Evolutionary conservation across 2,888 invertebrate species (phyloP).

Genomic region (Microplitis deprimator): DNA sequence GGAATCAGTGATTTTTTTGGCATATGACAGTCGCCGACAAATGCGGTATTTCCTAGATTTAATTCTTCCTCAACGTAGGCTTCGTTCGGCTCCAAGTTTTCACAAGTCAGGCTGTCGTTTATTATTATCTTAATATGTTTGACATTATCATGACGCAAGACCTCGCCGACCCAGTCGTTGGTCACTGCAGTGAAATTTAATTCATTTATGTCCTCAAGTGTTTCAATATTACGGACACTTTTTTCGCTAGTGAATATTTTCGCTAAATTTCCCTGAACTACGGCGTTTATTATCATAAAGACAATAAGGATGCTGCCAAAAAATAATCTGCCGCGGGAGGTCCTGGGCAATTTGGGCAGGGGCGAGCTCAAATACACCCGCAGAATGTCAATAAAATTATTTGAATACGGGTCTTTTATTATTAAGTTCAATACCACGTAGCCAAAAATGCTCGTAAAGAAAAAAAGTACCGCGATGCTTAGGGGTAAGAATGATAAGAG

Average conservation of each 20-base stretch:
- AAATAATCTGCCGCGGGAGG: not conserved
- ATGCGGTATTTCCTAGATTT: not conserved
- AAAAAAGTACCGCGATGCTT: not conserved
- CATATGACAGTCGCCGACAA: not conserved
- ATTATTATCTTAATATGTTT: not conserved
- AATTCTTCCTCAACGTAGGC: slow-evolving; percentile 1
- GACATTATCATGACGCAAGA: not conserved
- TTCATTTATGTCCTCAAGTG: not conserved
- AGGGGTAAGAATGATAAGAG: not conserved
- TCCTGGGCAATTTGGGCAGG: not conserved
- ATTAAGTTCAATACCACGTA: not conserved
- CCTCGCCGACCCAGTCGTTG: not conserved
- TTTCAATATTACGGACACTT: not conserved
- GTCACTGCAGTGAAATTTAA: not conserved
- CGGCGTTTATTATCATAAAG: not conserved
- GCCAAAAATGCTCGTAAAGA: not conserved
- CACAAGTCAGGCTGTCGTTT: not conserved
- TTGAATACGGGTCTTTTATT: not conserved
- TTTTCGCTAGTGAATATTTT: not conserved
- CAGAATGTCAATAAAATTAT: not conserved
- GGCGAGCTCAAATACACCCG: slow-evolving; percentile 5
- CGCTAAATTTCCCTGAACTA: not conserved
- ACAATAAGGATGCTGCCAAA: slow-evolving; percentile 1
- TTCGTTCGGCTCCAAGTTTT: not conserved
- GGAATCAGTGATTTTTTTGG: not conserved